Evolutionary conservation across 2,888 invertebrate genomes (phyloP).

Genomic region (Archaeoteleia sp.): DNA sequence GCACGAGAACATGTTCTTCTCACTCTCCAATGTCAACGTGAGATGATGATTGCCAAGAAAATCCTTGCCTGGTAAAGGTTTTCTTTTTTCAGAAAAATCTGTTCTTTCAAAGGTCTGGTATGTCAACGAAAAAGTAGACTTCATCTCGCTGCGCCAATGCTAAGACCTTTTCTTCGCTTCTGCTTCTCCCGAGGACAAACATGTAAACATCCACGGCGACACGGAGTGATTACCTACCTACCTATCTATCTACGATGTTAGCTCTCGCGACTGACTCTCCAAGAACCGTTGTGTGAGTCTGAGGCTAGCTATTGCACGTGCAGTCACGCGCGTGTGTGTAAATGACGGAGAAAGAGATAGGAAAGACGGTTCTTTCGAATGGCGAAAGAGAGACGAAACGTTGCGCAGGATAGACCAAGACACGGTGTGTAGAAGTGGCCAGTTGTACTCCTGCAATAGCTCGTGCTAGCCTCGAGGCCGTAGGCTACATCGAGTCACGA

Average conservation of each 20-base stretch:
- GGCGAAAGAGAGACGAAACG: constrained; percentile 9
- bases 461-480: constrained; percentile 36
- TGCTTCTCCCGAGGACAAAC: constrained; percentile 51
- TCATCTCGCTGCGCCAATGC: constrained; percentile 44
- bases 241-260: constrained; percentile 24
- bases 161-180: constrained; percentile 53
- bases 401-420: background rate
- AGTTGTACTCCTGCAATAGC: constrained; percentile 18
- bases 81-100: constrained; percentile 28
- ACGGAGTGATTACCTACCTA: constrained; percentile 56
- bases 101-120: constrained; percentile 40
- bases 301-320: constrained; percentile 3
- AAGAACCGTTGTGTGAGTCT: constrained; percentile 4
- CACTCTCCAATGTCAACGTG: constrained; percentile 39
- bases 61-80: constrained; percentile 31
- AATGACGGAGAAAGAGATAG: constrained; percentile 18
- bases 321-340: constrained; percentile 22
- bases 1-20: constrained; percentile 24
- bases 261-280: constrained; percentile 40
- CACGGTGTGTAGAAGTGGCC: background rate
- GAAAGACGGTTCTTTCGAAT: constrained; percentile 4
- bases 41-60: constrained; percentile 45
- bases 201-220: constrained; percentile 62
- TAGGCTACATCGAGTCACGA: constrained; percentile 24
- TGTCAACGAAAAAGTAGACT: constrained; percentile 50